Conservation (phyloP, 1,140 invertebrate species). For the Pomacea maculata region DNA sequence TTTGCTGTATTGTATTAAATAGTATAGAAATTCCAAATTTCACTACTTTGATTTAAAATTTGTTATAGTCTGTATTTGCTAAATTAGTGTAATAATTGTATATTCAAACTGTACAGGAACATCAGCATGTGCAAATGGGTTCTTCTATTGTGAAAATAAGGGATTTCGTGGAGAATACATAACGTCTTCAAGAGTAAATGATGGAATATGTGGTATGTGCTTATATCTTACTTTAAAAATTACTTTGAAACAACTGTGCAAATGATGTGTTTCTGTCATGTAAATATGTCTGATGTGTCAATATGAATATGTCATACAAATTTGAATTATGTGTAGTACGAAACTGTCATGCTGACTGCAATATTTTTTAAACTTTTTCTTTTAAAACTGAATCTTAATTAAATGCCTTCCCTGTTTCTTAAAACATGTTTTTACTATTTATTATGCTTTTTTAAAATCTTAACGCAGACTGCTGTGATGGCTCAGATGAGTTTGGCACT, state of each 20-base stretch:
- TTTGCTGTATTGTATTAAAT: neutral
- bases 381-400: too few relatives aligned
- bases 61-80: neutral
- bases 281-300: too few relatives aligned
- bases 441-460: too few relatives aligned
- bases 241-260: neutral
- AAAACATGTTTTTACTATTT: too few relatives aligned
- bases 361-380: too few relatives aligned
- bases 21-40: neutral
- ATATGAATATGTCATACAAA: too few relatives aligned
- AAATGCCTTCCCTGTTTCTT: too few relatives aligned
- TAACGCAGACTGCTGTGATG: conserved; percentile 92
- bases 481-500: conserved; percentile 86
- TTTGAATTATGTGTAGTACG: too few relatives aligned
- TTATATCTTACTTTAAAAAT: neutral
- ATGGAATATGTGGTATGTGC: conserved; percentile 88
- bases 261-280: too few relatives aligned
- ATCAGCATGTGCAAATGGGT: conserved; percentile 85
- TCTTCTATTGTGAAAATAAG: conserved; percentile 91
- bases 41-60: neutral
- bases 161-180: conserved; percentile 84
- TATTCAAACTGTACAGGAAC: conserved; percentile 74
- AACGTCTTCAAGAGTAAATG: conserved; percentile 91
- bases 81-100: neutral
- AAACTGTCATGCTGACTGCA: too few relatives aligned